These are phyloP conservation scores for Pholis gunnellus DNA, from an alignment of 2,113 vertebrate species.

Conservation along the genomic window DNA sequence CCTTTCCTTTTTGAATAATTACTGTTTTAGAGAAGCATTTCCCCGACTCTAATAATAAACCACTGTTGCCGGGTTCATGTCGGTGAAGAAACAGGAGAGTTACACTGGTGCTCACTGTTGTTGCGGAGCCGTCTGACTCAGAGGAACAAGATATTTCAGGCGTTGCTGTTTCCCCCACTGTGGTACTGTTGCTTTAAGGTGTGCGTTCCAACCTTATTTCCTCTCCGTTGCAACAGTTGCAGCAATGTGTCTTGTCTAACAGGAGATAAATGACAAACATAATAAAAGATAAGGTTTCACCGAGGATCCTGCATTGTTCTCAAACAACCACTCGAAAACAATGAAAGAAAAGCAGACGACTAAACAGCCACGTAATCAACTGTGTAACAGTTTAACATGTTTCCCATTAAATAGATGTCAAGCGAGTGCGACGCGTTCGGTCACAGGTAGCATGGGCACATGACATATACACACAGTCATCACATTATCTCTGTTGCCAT, in stretches of 20 bases:
- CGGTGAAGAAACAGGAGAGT: not conserved
- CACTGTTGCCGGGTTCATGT: not conserved
- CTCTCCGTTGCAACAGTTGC: not conserved
- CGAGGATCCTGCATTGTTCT: not conserved
- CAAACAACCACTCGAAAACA: not conserved
- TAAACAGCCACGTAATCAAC: slow-evolving; percentile 35
- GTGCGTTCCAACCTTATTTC: not conserved
- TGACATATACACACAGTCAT: slow-evolving; percentile 52
- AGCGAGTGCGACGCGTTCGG: slow-evolving; percentile 25
- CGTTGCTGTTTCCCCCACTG: not conserved
- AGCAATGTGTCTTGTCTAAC: not conserved
- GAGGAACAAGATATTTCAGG: not conserved
- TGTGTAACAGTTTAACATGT: slow-evolving; percentile 29
- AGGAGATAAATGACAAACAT: not conserved
- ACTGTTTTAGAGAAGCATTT: not conserved
- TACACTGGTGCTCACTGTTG: not conserved
- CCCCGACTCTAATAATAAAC: not conserved
- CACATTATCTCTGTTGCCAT: slow-evolving; percentile 74
- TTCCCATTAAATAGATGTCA: slow-evolving; percentile 50
- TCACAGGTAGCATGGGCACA: slow-evolving; percentile 59
- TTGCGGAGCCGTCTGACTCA: not conserved
- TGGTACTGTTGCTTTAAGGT: not conserved
- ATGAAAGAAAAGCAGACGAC: not conserved
- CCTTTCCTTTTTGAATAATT: not conserved
- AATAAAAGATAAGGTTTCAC: not conserved